Evolutionary conservation across 2,888 invertebrate species (phyloP), one percentile per base, ranked within the genome.

Genomic region (Dryobota labecula): DNA sequence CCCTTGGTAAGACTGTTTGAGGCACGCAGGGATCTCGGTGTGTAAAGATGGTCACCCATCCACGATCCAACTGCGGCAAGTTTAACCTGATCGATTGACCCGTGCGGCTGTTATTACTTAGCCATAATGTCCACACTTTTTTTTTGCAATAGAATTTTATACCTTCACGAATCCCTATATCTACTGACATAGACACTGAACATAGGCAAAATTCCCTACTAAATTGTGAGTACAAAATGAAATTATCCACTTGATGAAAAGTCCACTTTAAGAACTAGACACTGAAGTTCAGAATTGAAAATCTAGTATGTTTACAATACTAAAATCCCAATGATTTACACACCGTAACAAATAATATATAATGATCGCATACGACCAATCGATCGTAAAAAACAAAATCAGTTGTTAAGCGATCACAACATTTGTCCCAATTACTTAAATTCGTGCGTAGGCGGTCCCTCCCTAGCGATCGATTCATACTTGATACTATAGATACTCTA

Each of bases 381-480:
- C 51, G 47, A 64, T 80, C 45, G 64, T 62, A 24, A 66, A 70
- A 71, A 43, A 61, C 66, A 27, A 58, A 76, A 64, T 68, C 18
- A 4, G 47, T 53, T 27, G 4, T 27, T 60, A 57, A 68, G n/a
- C 60, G n/a, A n/a, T n/a, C 51, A 45, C 20, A 58, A 45, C 51
- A 36, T 65, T 74, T 65, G 73, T 56, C 57, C 78, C 66, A 76
- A 84, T 83, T 84, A 84, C 64, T 74, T 79, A 69, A 66, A 53
- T 69, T 64, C 11, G 38, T 69, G 73, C 57, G 70, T 72, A 56
- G 70, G 70, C 43, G 51, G 68, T 58, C 56, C 43, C 38, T 63
- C 57, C 60, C 66, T 69, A 53, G 41, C 62, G 65, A 73, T 79
- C 61, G 43, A 71, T 47, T 36, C 33, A 43, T n/a, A n/a, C n/a